Percentiles rank a stretch among this genome's conserved stretches.
phyloP scores from a whole-genome alignment of 2,113 vertebrate genomes.

The Dasyornis broadbenti region DNA sequence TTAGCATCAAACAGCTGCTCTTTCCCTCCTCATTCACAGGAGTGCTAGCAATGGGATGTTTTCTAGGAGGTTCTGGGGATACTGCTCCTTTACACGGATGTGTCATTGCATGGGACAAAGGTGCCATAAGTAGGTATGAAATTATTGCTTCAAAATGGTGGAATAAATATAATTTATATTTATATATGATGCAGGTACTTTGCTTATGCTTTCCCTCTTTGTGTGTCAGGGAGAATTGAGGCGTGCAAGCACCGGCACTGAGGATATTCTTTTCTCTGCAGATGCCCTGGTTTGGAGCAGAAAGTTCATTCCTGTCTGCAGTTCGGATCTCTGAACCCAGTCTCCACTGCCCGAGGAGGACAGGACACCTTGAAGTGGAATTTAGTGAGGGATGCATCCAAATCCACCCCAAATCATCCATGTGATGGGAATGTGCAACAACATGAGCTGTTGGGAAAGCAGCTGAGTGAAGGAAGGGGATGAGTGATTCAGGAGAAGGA shows the following conservation, averaged over 20 bases:
- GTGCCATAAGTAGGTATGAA: not conserved
- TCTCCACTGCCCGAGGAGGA: not conserved
- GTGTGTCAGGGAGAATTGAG: not conserved
- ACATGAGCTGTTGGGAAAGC: not conserved
- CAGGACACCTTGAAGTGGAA: not conserved
- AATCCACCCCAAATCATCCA: too few relatives aligned
- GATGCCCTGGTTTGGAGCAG: not conserved
- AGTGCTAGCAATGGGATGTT: not conserved
- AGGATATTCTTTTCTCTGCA: not conserved
- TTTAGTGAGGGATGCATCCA: not conserved
- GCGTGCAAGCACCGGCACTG: not conserved
- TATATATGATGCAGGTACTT: not conserved
- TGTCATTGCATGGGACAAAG: not conserved
- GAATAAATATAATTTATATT: not conserved
- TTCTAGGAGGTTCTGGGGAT: not conserved
- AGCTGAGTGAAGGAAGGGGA: not conserved
- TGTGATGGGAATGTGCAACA: accelerated
- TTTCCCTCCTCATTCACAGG: not conserved
- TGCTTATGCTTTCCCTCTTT: not conserved
- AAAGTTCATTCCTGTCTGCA: not conserved
- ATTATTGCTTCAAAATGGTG: not conserved
- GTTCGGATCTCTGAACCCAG: not conserved
- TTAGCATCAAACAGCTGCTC: not conserved
- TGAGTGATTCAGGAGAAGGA: not conserved
- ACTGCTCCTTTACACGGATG: not conserved